Evolutionary conservation across 92 coral and sea anemone genomes (phyloP).

Genomic region (Isaurus tuberculatus): DNA sequence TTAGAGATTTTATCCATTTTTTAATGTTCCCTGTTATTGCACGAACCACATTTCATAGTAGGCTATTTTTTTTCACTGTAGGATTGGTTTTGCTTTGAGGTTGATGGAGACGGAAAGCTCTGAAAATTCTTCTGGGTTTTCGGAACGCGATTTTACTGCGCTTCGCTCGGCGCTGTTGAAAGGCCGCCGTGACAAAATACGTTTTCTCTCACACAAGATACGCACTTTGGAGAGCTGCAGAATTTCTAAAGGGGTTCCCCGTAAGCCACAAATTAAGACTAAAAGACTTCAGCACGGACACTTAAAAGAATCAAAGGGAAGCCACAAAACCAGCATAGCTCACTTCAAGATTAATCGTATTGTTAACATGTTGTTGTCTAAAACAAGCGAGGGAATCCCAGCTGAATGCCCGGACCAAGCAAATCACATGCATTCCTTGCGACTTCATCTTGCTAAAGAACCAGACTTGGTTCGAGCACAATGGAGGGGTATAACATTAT

Average conservation of each 20-base stretch:
- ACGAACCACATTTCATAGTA: too few relatives aligned
- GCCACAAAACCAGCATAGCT: not conserved
- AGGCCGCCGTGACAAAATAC: conserved; percentile 24
- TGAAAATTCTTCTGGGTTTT: not conserved
- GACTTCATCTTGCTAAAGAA: conserved; percentile 18
- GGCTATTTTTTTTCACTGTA: not conserved
- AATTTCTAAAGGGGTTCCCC: not conserved
- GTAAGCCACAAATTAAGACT: not conserved
- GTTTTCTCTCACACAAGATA: conserved; percentile 12
- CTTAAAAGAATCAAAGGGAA: not conserved
- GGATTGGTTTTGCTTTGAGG: not conserved
- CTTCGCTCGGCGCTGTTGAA: conserved; percentile 23
- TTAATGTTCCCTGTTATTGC: too few relatives aligned
- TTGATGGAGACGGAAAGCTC: conserved; percentile 12
- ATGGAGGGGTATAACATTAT: conserved; percentile 28
- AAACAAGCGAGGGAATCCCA: not conserved
- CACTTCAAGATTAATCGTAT: not conserved
- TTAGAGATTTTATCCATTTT: too few relatives aligned
- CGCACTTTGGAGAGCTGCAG: conserved; percentile 8
- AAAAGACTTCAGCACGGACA: not conserved
- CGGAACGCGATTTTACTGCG: not conserved
- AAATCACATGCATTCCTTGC: not conserved
- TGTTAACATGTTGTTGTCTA: conserved; percentile 26
- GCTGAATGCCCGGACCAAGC: not conserved
- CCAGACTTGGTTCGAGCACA: conserved; percentile 4